Conservation (phyloP, 2,888 invertebrate genomes). For the Ischnus inquisitorius region DNA sequence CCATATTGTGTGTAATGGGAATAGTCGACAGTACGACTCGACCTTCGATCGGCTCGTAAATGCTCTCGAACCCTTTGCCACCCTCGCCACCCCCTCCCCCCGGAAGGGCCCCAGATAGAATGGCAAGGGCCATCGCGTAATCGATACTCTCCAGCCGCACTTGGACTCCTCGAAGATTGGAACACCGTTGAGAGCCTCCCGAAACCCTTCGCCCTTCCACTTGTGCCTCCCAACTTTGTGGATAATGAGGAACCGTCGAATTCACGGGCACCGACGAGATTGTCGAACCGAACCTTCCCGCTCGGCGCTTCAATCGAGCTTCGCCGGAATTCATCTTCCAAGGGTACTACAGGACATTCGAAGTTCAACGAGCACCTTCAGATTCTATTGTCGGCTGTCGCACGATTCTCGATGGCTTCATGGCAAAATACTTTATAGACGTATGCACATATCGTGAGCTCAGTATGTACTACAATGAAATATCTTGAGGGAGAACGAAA, state of each 20-base stretch:
- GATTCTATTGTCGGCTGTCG: not conserved
- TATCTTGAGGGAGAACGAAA: not conserved
- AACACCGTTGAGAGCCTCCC: slow-evolving; percentile 35
- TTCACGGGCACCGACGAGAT: slow-evolving; percentile 22
- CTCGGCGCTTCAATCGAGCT: not conserved
- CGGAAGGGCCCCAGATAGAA: slow-evolving; percentile 7
- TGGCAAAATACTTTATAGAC: not conserved
- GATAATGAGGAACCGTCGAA: slow-evolving; percentile 64
- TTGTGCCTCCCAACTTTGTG: slow-evolving; percentile 42
- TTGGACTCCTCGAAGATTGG: slow-evolving; percentile 46
- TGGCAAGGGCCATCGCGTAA: slow-evolving; percentile 49
- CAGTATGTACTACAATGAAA: not conserved
- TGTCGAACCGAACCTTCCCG: slow-evolving; percentile 16
- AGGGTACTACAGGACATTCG: not conserved
- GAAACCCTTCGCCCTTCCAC: not conserved
- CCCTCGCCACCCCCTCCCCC: not conserved
- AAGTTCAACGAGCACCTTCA: not conserved
- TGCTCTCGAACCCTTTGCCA: slow-evolving; percentile 9
- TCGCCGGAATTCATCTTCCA: not conserved
- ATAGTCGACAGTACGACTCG: slow-evolving; percentile 16
- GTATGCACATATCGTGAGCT: not conserved
- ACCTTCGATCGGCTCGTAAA: slow-evolving; percentile 44
- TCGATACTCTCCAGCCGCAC: slow-evolving; percentile 60
- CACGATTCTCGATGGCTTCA: not conserved
- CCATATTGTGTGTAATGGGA: not conserved